Evolutionary conservation across 2,113 vertebrate species (phyloP).

Genomic region (Parus major): DNA sequence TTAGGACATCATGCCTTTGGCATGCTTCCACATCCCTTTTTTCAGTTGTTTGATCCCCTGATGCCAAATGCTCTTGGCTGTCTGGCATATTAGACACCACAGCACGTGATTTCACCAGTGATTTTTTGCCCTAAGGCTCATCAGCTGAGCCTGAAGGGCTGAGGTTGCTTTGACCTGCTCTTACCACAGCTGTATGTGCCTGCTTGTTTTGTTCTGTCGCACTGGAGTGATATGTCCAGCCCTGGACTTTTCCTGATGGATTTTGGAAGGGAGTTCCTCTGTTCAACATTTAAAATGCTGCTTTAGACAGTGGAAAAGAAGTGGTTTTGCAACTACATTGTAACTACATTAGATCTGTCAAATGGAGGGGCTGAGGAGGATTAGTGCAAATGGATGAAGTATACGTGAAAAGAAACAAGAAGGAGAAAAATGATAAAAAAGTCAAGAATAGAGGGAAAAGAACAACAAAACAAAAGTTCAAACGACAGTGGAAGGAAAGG

Average conservation of each 20-base stretch:
- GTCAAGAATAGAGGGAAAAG: not conserved
- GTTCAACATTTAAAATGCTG: not conserved
- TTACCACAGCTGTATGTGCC: not conserved
- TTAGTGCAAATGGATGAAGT: not conserved
- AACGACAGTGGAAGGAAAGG: not conserved
- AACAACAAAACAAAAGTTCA: not conserved
- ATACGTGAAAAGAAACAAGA: not conserved
- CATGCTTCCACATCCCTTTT: not conserved
- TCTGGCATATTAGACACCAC: not conserved
- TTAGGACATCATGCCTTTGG: not conserved
- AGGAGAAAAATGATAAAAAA: not conserved
- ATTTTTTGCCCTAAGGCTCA: not conserved
- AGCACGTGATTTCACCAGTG: not conserved
- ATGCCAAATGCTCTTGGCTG: not conserved
- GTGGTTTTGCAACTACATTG: not conserved
- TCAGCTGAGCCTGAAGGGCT: not conserved
- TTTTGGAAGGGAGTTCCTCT: not conserved
- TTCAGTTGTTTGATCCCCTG: not conserved
- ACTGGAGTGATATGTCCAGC: not conserved
- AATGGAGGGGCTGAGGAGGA: not conserved
- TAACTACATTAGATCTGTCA: not conserved
- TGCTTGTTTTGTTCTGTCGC: not conserved
- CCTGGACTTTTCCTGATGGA: not conserved
- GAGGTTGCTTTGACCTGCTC: not conserved
- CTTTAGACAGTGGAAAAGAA: not conserved